Base-by-base conservation (phyloP, 2,113 vertebrate species). In the Campylomormyrus tamandua region DNA sequence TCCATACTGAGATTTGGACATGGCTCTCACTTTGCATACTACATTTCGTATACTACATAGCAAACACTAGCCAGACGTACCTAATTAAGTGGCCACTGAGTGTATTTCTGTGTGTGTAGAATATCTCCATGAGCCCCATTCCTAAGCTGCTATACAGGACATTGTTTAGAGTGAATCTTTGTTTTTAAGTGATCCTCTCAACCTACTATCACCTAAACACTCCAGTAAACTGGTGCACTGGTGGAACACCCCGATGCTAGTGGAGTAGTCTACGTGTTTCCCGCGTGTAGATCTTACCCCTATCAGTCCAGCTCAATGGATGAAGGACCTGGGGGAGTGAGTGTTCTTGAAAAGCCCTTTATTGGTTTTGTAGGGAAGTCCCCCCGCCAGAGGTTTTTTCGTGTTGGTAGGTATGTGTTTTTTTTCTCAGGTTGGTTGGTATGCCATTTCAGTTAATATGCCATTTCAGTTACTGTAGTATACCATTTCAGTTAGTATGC, bases 281-380 rank as follows among this genome's bases (percentile, higher is more conserved):
- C 91, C 1, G 5, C 91, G 91, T 89, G 90, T 83, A 49, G 89
- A 89, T 93, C 48, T 92, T 91, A 15, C 83, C 87, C 42, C 89
- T 91, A 87, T 89, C 83, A 91, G 88, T 91, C 89, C 90, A 89
- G 91, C 90, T 90, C 83, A 77, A 35, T 84, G 42, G 89, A 90
- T 90, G 91, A 90, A 92, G 39, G 90, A 85, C 74, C 90, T 91
- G 92, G 89, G 90, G 89, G 89, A 93, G 91, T 91, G 92, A 15
- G 91, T 24, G 31, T 94, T 94, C 94, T 93, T 94, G 93, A 95
- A 95, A 94, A 93, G 89, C 94, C 92, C 93, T 94, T 94, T 95
- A 95, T 95, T 94, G 91, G 92, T 92, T 95, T 95, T 91, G 91
- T 93, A 94, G 93, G 92, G 93, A 94, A 93, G 17, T 53, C 1